A percentile compares a stretch with the other conserved stretches of the same genome.
Conservation (phyloP, 2,888 invertebrate species). For the Alcis repandata region DNA sequence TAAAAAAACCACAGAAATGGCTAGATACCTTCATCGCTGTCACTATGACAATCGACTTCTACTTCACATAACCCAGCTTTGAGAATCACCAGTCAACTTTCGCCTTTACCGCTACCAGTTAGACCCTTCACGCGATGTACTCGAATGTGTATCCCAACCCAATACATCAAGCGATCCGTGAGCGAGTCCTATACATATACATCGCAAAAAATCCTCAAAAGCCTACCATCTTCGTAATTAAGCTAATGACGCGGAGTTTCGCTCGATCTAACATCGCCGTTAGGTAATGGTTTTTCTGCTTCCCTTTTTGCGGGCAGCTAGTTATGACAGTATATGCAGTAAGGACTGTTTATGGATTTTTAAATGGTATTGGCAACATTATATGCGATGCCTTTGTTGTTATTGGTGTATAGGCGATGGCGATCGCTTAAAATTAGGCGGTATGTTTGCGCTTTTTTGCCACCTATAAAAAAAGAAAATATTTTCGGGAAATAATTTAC, state of each 20-base stretch:
- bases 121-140: background rate
- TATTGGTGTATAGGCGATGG: too few species aligned
- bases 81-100: too few species aligned
- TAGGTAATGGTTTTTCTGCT: constrained; percentile 40
- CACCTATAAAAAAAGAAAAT: too few species aligned
- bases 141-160: constrained; percentile 10
- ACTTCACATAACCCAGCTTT: too few species aligned
- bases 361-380: background rate
- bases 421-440: too few species aligned
- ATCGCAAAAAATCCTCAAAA: constrained; percentile 30
- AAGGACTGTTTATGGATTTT: background rate
- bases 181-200: constrained; percentile 18
- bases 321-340: constrained; percentile 20
- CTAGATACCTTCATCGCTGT: too few species aligned
- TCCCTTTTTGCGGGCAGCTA: constrained; percentile 40
- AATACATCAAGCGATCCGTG: constrained; percentile 34
- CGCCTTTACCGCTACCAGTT: too few species aligned
- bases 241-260: constrained; percentile 57
- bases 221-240: constrained; percentile 48
- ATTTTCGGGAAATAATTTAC: too few species aligned
- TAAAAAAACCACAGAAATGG: too few species aligned
- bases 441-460: too few species aligned
- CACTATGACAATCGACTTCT: too few species aligned
- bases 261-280: constrained; percentile 48
- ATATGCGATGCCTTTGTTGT: too few species aligned